Evolutionary conservation across 2,113 vertebrate species (phyloP), one percentile per base, ranked within the genome.

Genomic region (Columba livia): DNA sequence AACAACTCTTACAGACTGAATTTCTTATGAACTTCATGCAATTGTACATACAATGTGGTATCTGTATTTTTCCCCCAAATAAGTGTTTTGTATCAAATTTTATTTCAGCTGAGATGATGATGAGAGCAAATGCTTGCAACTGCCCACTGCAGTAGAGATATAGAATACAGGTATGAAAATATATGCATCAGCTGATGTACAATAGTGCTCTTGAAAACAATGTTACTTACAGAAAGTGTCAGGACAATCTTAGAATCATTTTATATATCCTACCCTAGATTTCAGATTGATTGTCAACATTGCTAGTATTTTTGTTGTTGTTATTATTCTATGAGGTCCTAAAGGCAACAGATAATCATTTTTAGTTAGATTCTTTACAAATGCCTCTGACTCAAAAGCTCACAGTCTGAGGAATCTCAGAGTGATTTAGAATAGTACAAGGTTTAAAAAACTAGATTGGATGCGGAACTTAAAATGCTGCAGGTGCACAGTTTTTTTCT

Each of bases 201-300:
- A 95, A 92, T 92, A 96, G 88, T 77, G 91, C 56, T 97, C 88
- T 88, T 85, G 62, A 94, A 97, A 98, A 82, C 89, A 96, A 92
- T 18, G 56, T 93, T 93, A 96, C 89, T 86, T 91, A 77, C 54
- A 88, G 83, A 66, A 66, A 19, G 26, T 92, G 94, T 96, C 95
- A 96, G 95, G 97, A 96, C 48, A 50, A 95, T 94, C 98, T 96
- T 89, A 95, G 47, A 85, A 85, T 88, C 15, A 62, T 70, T 94
- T 84, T 65, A n/a, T 92, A 24, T 29, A 83, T 67, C 29, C n/a
- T 79, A 54, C 12, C 16, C 28, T 79, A 57, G 24, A 75, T 92
- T 94, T 88, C 69, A 79, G 48, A 72, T 51, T 77, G 70, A 73
- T 91, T 85, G 53, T 62, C 58, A 83, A 44, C 73, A 66, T 82